Base-by-base conservation (phyloP, 2,113 vertebrate genomes). In the Nyctibius bracteatus region DNA sequence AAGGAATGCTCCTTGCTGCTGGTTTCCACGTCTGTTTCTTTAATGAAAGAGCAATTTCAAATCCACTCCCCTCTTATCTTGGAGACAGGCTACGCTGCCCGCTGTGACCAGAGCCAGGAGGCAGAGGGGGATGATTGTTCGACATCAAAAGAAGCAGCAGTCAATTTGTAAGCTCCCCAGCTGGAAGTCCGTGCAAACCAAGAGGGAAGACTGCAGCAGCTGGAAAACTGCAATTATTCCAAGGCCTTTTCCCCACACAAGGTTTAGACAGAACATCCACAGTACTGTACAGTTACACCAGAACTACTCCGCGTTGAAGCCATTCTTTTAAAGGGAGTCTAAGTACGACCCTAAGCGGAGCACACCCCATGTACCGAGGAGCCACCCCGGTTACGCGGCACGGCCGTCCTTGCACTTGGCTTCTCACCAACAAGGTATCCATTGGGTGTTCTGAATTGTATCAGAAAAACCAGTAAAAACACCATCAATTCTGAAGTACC, bases 111-210 rank as follows among this genome's bases (percentile, higher is more conserved):
- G 88, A 88, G 82, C 90, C 55, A 43, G 92, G 96, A 92, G 92
- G 93, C 84, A 86, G 93, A 92, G 59, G 82, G 85, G 92, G 55
- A 35, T 12, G 51, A 96, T 46, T 96, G 93, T 86, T 94, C 21
- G 0, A 93, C 96, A 96, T 88, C 95, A 96, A 94, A 96, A 94
- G 94, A 9, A 96, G 93, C 90, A 95, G 93, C 88, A 91, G 74
- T 66, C 92, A 90, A 95, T 96, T 95, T 97, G 94, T 93, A 92
- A 95, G 81, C 94, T 93, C 86, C 96, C 74, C 96, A 95, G 96
- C 90, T 96, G 92, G 94, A 93, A 88, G 79, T 21, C 52, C 35
- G 24, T 46, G 78, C 84, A 91, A 94, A 91, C 19, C 0, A 78
- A 81, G 71, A 77, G 49, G 54, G 31, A 68, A 74, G 37, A 35